A percentile compares a stretch with the other conserved stretches of the same genome.
phyloP scores from a whole-genome alignment of 2,888 invertebrate genomes.

The Baronia brevicornis region DNA sequence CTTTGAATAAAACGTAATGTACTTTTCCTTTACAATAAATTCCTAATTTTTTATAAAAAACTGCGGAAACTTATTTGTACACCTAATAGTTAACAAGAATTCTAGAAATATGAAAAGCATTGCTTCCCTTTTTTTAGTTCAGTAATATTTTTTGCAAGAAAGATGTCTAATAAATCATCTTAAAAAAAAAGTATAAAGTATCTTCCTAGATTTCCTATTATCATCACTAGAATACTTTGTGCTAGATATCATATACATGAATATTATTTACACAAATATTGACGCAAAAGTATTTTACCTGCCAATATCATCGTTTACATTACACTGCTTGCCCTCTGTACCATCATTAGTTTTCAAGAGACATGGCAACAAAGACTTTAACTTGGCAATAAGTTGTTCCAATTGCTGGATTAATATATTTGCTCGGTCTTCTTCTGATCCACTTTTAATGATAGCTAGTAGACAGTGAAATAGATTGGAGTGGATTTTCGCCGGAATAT shows the following conservation, averaged over 20 bases:
- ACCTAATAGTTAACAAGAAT: no score
- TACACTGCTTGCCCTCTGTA: slow-evolving; percentile 36
- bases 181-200: no score
- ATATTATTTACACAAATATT: background rate
- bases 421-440: slow-evolving; percentile 42
- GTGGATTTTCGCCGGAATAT: slow-evolving; percentile 53
- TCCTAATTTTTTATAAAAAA: no score
- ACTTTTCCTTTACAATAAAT: no score
- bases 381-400: slow-evolving; percentile 50
- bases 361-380: slow-evolving; percentile 52
- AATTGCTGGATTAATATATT: slow-evolving; percentile 58
- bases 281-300: slow-evolving; percentile 32
- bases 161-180: no score
- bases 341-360: slow-evolving; percentile 40
- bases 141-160: no score
- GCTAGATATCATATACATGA: background rate
- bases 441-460: slow-evolving; percentile 49
- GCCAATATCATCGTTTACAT: slow-evolving; percentile 54
- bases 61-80: no score
- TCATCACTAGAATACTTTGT: background rate
- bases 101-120: no score
- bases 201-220: no score
- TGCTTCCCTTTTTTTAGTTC: no score
- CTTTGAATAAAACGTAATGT: no score
- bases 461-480: slow-evolving; percentile 60